Evolutionary conservation across 2,797 vertebrate species (phyloP).

Genomic region (Sebastes alutus): DNA sequence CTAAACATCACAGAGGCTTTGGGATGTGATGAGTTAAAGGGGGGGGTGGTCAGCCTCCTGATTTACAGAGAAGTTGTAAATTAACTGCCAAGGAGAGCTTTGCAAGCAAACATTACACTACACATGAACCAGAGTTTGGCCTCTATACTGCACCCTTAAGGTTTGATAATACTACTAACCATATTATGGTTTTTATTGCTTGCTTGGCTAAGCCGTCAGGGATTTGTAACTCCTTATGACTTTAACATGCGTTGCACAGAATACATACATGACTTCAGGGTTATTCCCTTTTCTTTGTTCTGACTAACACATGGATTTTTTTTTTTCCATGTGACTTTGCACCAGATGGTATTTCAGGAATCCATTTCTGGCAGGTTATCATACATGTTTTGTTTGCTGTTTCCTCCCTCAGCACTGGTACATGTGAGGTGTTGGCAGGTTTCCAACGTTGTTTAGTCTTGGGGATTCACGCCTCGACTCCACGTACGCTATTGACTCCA

Average conservation of each 20-base stretch:
- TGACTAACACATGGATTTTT: conserved; percentile 1
- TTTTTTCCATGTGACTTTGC: background rate
- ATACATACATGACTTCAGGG: conserved; percentile 36
- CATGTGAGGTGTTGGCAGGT: conserved; percentile 44
- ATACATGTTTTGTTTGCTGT: conserved; percentile 31
- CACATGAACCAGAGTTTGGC: background rate
- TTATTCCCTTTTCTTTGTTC: conserved; percentile 33
- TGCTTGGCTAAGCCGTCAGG: conserved; percentile 13
- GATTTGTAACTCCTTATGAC: conserved; percentile 28
- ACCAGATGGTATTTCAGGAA: conserved; percentile 50
- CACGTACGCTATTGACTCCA: conserved; percentile 34
- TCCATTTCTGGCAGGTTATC: conserved; percentile 40
- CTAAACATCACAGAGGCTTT: conserved; percentile 11
- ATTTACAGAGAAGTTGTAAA: conserved; percentile 43
- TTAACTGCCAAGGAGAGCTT: conserved; percentile 54
- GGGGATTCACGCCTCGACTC: conserved; percentile 31
- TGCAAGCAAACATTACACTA: conserved; percentile 35
- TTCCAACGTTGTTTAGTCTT: conserved; percentile 43
- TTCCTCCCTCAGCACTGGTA: conserved; percentile 15
- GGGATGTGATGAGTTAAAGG: conserved; percentile 34
- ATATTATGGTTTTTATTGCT: conserved; percentile 34
- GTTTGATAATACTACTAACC: conserved; percentile 22
- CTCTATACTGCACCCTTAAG: conserved; percentile 24
- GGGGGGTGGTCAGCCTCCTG: conserved; percentile 7
- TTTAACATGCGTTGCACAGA: conserved; percentile 15